Conservation (phyloP, 2,888 invertebrate genomes). For the Cosmorhoe ocellata region DNA sequence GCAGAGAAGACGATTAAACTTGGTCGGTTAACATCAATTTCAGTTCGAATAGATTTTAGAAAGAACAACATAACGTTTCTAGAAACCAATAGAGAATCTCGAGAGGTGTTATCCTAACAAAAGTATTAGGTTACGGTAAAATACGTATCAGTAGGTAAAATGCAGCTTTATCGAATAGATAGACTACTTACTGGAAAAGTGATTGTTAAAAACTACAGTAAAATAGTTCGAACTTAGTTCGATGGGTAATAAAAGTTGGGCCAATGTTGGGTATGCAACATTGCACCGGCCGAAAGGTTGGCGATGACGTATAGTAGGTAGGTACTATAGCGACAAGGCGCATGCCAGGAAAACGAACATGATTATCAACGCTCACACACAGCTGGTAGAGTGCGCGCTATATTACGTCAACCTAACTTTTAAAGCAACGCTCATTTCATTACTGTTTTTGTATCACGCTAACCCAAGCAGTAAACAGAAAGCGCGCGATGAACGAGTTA, state of each 20-base stretch:
- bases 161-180: no score
- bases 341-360: slow-evolving; percentile 67
- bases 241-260: slow-evolving; percentile 20
- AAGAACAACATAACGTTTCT: no score
- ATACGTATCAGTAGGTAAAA: no score
- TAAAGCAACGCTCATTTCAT: slow-evolving; percentile 34
- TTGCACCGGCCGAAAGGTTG: slow-evolving; percentile 40
- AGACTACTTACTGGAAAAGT: no score
- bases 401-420: slow-evolving; percentile 31
- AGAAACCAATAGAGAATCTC: no score
- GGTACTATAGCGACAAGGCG: slow-evolving; percentile 37
- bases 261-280: slow-evolving; percentile 38
- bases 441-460: slow-evolving; percentile 22
- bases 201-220: no score
- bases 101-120: no score
- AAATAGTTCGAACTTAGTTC: no score
- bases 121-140: no score
- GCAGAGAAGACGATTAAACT: no score
- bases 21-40: no score
- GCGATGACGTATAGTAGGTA: slow-evolving; percentile 41
- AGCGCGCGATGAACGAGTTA: slow-evolving; percentile 8
- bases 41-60: no score
- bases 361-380: slow-evolving; percentile 69
- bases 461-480: not conserved
- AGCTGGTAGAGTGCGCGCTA: slow-evolving; percentile 54